phyloP scores from a whole-genome alignment of 2,113 vertebrate species.

The Onychostruthus taczanowskii region DNA sequence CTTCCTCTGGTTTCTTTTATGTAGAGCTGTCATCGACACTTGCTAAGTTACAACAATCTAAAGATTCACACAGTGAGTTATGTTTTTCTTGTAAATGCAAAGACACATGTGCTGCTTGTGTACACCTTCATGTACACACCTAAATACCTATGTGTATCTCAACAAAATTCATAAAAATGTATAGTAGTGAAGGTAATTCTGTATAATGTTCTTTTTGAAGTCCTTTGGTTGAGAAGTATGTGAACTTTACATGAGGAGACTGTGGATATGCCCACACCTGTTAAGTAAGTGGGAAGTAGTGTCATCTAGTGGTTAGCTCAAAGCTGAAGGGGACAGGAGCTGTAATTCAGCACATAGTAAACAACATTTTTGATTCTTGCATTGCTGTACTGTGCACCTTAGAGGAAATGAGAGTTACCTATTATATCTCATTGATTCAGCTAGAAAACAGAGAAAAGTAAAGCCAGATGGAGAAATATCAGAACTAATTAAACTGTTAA shows the following conservation, averaged over 20 bases:
- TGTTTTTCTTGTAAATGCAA: not conserved
- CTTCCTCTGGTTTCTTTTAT: not conserved
- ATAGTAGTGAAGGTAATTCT: not conserved
- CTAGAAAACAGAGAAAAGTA: not conserved
- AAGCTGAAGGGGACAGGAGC: not conserved
- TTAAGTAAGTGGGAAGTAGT: slow-evolving; percentile 48
- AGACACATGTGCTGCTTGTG: not conserved
- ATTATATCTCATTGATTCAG: not conserved
- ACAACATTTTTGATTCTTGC: not conserved
- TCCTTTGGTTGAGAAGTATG: not conserved
- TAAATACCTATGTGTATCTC: not conserved
- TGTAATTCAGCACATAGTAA: not conserved
- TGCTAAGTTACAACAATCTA: not conserved
- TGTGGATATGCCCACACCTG: not conserved
- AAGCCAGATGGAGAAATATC: not conserved
- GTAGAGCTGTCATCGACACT: not conserved
- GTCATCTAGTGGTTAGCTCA: slow-evolving; percentile 60
- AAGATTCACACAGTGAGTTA: not conserved
- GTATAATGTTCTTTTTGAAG: not conserved
- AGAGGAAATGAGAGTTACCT: not conserved
- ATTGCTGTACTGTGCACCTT: not conserved
- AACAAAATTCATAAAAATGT: not conserved
- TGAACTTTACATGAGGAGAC: not conserved
- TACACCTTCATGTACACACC: not conserved
- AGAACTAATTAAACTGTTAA: not conserved